These are phyloP conservation scores for Erpobdella octoculata DNA, from an alignment of 2,888 invertebrate genomes.

Conservation along the genomic window DNA sequence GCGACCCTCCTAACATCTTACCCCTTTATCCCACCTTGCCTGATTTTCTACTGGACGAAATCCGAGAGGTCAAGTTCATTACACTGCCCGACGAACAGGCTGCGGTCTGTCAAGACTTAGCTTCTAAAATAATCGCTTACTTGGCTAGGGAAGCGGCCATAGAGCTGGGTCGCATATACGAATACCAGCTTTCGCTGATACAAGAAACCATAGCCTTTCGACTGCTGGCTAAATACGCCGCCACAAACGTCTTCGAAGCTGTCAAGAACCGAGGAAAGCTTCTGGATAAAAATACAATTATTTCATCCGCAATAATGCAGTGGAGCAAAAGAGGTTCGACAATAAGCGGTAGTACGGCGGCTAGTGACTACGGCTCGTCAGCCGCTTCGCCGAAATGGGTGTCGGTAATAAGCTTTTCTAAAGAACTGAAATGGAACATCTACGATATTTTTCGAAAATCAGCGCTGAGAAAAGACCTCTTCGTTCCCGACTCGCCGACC, in stretches of 20 bases:
- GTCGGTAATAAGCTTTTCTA: constrained; percentile 35
- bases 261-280: constrained; percentile 22
- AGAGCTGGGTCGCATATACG: constrained; percentile 37
- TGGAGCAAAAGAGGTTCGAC: not conserved
- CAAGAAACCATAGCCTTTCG: constrained; percentile 34
- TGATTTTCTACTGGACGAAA: not conserved
- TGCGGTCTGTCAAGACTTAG: constrained; percentile 10
- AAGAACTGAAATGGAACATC: constrained; percentile 39
- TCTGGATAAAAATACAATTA: constrained; percentile 30
- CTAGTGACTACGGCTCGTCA: not conserved
- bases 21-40: constrained; percentile 19
- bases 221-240: constrained; percentile 37
- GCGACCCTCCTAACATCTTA: not conserved
- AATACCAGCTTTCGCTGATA: constrained; percentile 38
- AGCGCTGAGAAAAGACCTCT: constrained; percentile 36
- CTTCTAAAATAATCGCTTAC: constrained; percentile 27
- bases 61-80: constrained; percentile 7
- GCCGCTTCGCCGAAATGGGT: constrained; percentile 23
- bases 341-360: not conserved
- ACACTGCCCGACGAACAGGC: constrained; percentile 7
- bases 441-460: constrained; percentile 36
- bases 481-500: not conserved
- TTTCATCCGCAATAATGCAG: constrained; percentile 28
- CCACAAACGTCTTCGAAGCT: constrained; percentile 36
- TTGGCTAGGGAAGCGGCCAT: constrained; percentile 35